These are phyloP conservation scores for Drosophila lowei DNA, from an alignment of 1,140 invertebrate genomes.

Conservation along the genomic window DNA sequence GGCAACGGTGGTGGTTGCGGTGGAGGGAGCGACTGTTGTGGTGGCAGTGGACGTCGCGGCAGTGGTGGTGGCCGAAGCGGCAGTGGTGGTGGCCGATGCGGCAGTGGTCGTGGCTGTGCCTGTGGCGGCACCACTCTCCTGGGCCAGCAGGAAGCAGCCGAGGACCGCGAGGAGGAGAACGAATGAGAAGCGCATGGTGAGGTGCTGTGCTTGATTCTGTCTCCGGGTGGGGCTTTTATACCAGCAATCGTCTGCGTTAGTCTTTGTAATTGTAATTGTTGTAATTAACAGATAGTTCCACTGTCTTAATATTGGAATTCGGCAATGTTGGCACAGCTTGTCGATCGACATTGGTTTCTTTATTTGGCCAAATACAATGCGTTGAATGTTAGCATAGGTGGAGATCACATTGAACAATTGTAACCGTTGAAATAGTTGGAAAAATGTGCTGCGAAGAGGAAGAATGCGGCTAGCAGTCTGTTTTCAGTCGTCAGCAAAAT, in stretches of 20 bases:
- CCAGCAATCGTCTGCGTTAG: too few species aligned
- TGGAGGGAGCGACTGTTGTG: not conserved
- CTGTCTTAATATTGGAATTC: conserved; percentile 13
- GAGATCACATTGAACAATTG: too few species aligned
- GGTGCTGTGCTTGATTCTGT: too few species aligned
- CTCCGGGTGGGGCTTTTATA: too few species aligned
- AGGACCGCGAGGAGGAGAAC: not conserved
- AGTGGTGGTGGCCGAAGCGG: not conserved
- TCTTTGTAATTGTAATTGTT: too few species aligned
- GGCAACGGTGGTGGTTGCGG: not conserved
- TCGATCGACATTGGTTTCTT: conserved; percentile 3
- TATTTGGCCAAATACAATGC: too few species aligned
- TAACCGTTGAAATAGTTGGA: too few species aligned
- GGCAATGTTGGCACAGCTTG: conserved; percentile 15
- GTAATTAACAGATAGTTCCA: too few species aligned
- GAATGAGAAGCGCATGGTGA: not conserved
- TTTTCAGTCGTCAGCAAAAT: too few species aligned
- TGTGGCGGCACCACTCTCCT: not conserved
- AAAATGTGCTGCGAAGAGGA: too few species aligned
- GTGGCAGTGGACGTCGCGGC: not conserved
- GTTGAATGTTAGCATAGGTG: too few species aligned
- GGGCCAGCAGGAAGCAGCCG: not conserved
- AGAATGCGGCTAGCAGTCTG: too few species aligned
- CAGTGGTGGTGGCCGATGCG: not conserved
- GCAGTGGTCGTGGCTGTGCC: not conserved